Evolutionary conservation across 2,797 vertebrate species (phyloP).

Genomic region (Petrocephalus schoutedeni): DNA sequence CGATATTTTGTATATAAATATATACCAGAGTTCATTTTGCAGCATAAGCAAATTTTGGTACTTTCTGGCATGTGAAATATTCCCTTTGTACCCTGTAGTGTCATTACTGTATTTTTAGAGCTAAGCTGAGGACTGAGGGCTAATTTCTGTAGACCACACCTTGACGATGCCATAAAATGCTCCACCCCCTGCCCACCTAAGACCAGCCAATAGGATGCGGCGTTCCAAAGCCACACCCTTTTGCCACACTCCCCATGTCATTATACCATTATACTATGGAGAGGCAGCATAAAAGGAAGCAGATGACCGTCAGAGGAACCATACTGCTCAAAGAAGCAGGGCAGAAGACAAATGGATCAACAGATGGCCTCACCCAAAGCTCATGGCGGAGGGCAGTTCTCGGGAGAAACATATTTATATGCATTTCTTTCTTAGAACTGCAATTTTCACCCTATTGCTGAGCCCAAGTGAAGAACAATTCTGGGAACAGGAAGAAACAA

Average conservation of each 20-base stretch:
- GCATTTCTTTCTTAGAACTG: conserved; percentile 12
- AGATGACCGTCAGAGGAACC: conserved; percentile 50
- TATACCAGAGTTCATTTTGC: conserved; percentile 14
- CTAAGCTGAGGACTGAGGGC: conserved; percentile 19
- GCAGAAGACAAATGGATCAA: conserved; percentile 66
- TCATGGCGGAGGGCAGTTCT: conserved; percentile 58
- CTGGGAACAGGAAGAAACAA: background rate
- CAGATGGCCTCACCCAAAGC: conserved; percentile 70
- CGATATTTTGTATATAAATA: conserved; percentile 13
- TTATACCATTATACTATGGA: conserved; percentile 19
- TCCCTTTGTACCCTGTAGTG: conserved; percentile 21
- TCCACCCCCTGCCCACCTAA: conserved; percentile 16
- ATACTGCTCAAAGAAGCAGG: conserved; percentile 52
- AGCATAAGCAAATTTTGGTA: conserved; percentile 22
- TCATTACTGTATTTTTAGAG: conserved; percentile 24
- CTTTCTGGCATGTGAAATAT: conserved; percentile 22
- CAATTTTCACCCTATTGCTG: background rate
- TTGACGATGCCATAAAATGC: background rate
- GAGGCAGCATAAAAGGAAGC: conserved; percentile 46
- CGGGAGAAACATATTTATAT: conserved; percentile 47
- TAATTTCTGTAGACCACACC: conserved; percentile 15
- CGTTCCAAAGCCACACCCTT: conserved; percentile 15
- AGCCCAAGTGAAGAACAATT: background rate
- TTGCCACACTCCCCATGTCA: conserved; percentile 36
- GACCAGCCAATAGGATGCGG: conserved; percentile 2